A percentile compares a stretch with the other conserved stretches of the same genome.
phyloP scores from a whole-genome alignment of 2,888 invertebrate genomes.

The Lottia gigantea region DNA sequence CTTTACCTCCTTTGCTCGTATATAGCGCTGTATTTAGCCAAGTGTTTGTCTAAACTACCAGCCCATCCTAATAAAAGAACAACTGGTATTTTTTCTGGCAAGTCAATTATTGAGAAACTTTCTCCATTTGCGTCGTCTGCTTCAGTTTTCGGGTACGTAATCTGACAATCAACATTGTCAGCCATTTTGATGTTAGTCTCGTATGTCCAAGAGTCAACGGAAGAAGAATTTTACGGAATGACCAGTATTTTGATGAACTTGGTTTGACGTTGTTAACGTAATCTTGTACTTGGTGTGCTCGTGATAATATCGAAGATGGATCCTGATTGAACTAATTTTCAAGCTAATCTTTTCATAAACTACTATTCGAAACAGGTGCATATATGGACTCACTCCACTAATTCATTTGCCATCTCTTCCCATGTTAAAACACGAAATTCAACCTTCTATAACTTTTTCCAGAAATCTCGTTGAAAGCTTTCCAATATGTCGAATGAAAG shows the following conservation, averaged over 20 bases:
- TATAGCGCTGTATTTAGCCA: conserved; percentile 82
- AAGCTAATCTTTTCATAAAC: no score
- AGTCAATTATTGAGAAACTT: conserved; percentile 32
- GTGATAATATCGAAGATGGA: no score
- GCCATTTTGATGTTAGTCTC: conserved; percentile 26
- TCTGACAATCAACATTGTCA: conserved; percentile 56
- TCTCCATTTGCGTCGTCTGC: conserved; percentile 26
- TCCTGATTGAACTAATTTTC: no score
- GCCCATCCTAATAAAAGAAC: conserved; percentile 83
- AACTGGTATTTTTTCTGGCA: conserved; percentile 72
- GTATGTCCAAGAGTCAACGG: neutral
- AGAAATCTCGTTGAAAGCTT: no score
- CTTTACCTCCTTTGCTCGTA: conserved; percentile 81
- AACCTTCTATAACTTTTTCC: no score
- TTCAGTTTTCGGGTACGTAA: conserved; percentile 52
- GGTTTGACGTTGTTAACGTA: neutral
- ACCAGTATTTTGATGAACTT: neutral
- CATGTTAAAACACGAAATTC: no score
- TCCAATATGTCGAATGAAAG: no score
- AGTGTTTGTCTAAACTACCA: conserved; percentile 81
- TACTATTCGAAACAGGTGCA: no score
- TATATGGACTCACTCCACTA: no score
- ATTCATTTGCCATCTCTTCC: no score
- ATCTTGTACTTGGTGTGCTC: neutral
- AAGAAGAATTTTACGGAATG: conserved; percentile 7